Percentiles rank a stretch among this genome's conserved stretches.
phyloP scores from a whole-genome alignment of 2,888 invertebrate genomes.

The Agonopterix subpropinquella region DNA sequence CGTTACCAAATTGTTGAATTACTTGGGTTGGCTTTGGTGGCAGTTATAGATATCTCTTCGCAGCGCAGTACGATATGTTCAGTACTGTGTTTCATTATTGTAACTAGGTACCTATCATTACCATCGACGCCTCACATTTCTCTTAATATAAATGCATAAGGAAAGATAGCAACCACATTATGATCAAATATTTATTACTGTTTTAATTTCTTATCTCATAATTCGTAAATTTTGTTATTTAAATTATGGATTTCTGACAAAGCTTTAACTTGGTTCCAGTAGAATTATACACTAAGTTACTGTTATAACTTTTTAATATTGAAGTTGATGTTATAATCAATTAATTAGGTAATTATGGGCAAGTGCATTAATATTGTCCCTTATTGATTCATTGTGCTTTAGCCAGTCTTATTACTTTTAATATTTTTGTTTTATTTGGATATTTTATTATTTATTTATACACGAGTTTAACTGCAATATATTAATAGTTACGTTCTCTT shows the following conservation, averaged over 20 bases:
- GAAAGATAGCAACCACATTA: constrained; percentile 54
- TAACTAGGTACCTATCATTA: constrained; percentile 26
- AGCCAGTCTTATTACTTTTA: constrained; percentile 63
- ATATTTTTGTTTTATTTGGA: constrained; percentile 71
- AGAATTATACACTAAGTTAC: constrained; percentile 74
- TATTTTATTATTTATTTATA: constrained; percentile 76
- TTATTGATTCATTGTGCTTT: constrained; percentile 68
- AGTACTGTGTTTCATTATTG: constrained; percentile 11
- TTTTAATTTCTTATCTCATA: constrained; percentile 66
- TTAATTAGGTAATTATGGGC: constrained; percentile 72
- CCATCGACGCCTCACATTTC: constrained; percentile 47
- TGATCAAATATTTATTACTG: constrained; percentile 76
- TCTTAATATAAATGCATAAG: constrained; percentile 42
- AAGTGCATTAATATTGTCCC: constrained; percentile 74
- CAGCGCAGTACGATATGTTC: constrained; percentile 28
- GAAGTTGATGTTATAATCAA: constrained; percentile 74
- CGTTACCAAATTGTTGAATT: constrained; percentile 74
- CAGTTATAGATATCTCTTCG: constrained; percentile 51
- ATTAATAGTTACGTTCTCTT: constrained; percentile 38
- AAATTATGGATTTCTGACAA: constrained; percentile 73
- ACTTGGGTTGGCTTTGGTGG: constrained; percentile 64
- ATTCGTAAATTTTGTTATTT: constrained; percentile 72
- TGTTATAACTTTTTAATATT: constrained; percentile 72
- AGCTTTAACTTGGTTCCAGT: constrained; percentile 76
- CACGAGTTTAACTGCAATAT: constrained; percentile 47